phyloP scores from a whole-genome alignment of 2,113 vertebrate genomes.

The Synodontis membranacea region DNA sequence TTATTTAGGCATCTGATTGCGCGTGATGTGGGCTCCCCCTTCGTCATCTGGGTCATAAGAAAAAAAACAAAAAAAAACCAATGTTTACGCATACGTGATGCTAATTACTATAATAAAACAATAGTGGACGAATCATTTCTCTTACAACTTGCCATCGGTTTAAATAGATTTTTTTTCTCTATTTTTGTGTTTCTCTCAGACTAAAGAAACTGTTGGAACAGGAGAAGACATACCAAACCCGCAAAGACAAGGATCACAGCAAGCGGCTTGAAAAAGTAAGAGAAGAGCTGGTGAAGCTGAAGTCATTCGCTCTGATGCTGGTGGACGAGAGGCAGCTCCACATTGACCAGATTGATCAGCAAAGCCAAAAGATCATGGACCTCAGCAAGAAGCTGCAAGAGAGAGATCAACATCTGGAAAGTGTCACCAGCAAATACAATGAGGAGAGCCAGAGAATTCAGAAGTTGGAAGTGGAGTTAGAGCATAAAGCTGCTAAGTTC shows the following conservation, averaged over 20 bases:
- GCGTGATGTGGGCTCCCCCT: background rate
- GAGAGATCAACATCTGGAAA: conserved; percentile 80
- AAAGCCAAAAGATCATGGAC: conserved; percentile 88
- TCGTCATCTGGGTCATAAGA: background rate
- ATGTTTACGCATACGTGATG: background rate
- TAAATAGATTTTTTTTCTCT: background rate
- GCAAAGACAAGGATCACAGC: conserved; percentile 88
- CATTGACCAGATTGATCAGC: conserved; percentile 87
- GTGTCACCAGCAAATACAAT: conserved; percentile 71
- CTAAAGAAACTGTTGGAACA: conserved; percentile 93
- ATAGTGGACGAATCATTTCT: background rate
- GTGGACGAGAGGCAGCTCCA: conserved; percentile 95
- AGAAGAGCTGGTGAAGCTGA: conserved; percentile 89
- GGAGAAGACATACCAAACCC: conserved; percentile 88
- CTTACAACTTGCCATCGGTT: background rate
- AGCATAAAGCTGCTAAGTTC: conserved; percentile 77
- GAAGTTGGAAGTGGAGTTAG: conserved; percentile 84
- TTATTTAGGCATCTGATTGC: background rate
- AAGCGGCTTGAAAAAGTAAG: conserved; percentile 82
- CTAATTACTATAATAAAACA: background rate
- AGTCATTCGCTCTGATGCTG: conserved; percentile 94
- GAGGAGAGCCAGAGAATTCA: conserved; percentile 87
- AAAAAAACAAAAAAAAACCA: background rate
- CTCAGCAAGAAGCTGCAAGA: conserved; percentile 85
- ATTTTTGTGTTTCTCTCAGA: conserved; percentile 68